Evolutionary conservation across 2,113 vertebrate genomes (phyloP), one percentile per base, ranked within the genome.

Genomic region (Carassius gibelio): DNA sequence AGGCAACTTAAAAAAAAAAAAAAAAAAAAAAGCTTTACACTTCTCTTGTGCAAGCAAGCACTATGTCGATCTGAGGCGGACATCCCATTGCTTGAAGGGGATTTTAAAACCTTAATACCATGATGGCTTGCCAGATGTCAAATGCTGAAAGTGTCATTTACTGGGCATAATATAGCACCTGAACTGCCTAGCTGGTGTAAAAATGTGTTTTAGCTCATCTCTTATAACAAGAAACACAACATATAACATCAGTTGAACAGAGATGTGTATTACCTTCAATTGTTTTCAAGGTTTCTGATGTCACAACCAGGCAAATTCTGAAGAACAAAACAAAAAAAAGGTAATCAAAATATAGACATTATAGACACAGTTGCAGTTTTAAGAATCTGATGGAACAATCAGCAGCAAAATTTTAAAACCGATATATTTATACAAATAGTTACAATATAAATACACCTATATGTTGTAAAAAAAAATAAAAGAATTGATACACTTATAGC

Each of bases 101-200:
- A 75, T 78, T 78, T 78, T 78, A 38, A 36, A 64, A 30, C 19
- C 30, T 48, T 64, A 64, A 48, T 80, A 64, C 21, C 59, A 80
- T 23, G 17, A 80, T 15, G 34, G 57, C 7, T 80, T 64, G 26
- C 50, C 75, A 76, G 55, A 78, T 80, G 55, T 23, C 30, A 62
- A 64, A 62, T 15, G 15, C 11, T 45, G 13, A 64, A 64, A 64
- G 77, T 80, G 34, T 80, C 21, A 62, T 64, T 42, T 26, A 42
- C 59, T 80, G 77, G 10, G 48, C 8, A 52, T 19, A 76, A 52
- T 19, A 76, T 17, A 30, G 14, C 23, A 55, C 52, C 30, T 59
- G 8, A 59, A n/a, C 30, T 38, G 48, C 48, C 15, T 55, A 10
- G 23, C 6, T 42, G 19, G 9, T 2, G 19, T 72, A 21, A 42